Evolutionary conservation across 2,113 vertebrate species (phyloP), one percentile per base, ranked within the genome.

Genomic region (Condylura cristata): DNA sequence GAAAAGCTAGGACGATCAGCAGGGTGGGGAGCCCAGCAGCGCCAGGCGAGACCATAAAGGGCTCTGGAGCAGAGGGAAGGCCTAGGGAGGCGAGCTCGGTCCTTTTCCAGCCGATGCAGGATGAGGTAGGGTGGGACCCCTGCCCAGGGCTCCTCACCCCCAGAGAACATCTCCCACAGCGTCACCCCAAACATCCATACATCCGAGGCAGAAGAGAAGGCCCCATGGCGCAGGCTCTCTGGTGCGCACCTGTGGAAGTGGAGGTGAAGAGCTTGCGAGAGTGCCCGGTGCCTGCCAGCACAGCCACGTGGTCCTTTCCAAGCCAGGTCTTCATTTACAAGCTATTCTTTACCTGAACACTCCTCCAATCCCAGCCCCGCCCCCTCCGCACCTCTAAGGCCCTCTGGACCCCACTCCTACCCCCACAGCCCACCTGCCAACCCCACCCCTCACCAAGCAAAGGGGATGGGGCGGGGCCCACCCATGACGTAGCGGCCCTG

Each of bases 111-210:
- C 1, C 98, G 98, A 91, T 96, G 98, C 81, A 99, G 93, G 68
- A 99, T 99, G 98, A 99, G 93, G 17, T 96, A 80, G 8, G 78
- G 90, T 0, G 96, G 86, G 39, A 97, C 84, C 11, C 96, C 88
- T 0, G 93, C 96, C 99, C 99, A 99, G 22, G 99, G 99, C 86
- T 99, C 99, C 92, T 99, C 98, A 4, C 99, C 99, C 95, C 98
- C 98, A 2, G 99, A 99, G 91, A 99, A 99, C 99, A 99, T 99
- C 97, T 99, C 99, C 99, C 99, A 99, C 65, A 99, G 65, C 5
- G 99, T 99, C 91, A 99, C 98, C 0, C 99, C 99, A 37, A 98
- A 99, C 99, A 99, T 99, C 99, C 99, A 99, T 75, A 99, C 98
- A 11, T 99, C 99, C 0, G 99, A 99, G 37, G 98, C 96, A 24